Evolutionary conservation across 2,113 vertebrate genomes (phyloP).

Genomic region (Vimba vimba): DNA sequence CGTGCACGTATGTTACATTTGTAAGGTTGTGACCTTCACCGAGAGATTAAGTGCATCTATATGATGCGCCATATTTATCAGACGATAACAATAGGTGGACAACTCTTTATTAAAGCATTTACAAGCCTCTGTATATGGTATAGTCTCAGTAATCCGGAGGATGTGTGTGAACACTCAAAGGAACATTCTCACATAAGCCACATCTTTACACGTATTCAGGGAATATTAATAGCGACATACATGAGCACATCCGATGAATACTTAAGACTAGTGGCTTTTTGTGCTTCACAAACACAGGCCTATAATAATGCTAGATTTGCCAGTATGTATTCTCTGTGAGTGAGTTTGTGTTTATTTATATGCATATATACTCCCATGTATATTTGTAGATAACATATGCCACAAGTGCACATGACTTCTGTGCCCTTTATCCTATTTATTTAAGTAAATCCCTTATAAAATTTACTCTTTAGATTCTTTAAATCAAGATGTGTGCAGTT

Average conservation of each 20-base stretch:
- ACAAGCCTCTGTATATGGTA: background rate
- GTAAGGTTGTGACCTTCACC: slow-evolving; percentile 9
- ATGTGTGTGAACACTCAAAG: slow-evolving; percentile 23
- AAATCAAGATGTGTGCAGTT: slow-evolving; percentile 9
- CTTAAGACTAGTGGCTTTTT: slow-evolving; percentile 11
- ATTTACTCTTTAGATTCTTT: background rate
- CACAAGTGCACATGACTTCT: background rate
- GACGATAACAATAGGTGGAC: background rate
- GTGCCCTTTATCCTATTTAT: background rate
- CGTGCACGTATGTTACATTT: background rate
- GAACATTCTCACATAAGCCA: slow-evolving; percentile 22
- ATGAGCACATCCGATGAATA: slow-evolving; percentile 15
- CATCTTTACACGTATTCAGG: slow-evolving; percentile 12
- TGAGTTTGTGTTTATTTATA: background rate
- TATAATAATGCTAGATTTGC: background rate
- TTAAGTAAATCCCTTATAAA: background rate
- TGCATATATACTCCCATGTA: background rate
- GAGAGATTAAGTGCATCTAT: slow-evolving; percentile 7
- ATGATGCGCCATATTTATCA: slow-evolving; percentile 22
- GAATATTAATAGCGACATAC: slow-evolving; percentile 28
- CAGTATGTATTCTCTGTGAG: background rate
- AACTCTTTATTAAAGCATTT: slow-evolving; percentile 21
- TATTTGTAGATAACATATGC: background rate
- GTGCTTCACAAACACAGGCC: background rate
- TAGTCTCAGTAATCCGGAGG: slow-evolving; percentile 20